Base-by-base conservation (phyloP, 2,888 invertebrate genomes). In the Aromia moschata region DNA sequence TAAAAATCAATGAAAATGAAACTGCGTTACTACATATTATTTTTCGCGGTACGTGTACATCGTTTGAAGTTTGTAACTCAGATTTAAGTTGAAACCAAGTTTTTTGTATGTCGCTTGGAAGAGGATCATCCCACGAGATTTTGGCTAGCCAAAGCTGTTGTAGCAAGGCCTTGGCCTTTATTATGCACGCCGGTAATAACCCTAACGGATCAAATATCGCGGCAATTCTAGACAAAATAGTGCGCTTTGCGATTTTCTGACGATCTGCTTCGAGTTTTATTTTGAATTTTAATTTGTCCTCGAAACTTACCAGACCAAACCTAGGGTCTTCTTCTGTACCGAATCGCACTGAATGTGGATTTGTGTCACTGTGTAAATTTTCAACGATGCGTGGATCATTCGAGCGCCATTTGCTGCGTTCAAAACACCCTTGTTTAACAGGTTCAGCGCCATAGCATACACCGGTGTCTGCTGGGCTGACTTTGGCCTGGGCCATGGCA, bases 171-270 rank as follows among this genome's bases (percentile, higher is more conserved):
- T n/a, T n/a, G n/a, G n/a, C n/a, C n/a, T n/a, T n/a, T n/a, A n/a
- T n/a, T n/a, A 55, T 12, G 17, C 45, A 47, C 2, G 55, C 46
- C 17, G 43, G 11, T 2, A 55, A 15, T 3, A 55, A 15, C 2
- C 55, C 55, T 9, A 55, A 16, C n/a, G 55, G 55, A 36, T 55
- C 41, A 30, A 53, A 53, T 2, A 38, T 38, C 25, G 5, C 9
- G 9, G 25, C 25, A 25, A 25, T 25, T 4, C 9, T 9, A 4
- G 25, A 25, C 25, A 25, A 25, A 5, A 25, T 9, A 9, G 25
- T 5, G 25, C 25, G 25, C 25, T 25, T 25, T 5, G 25, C 9
- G 25, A 25, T n/a, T 5, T 25, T 25, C 25, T 9, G 25, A 5
- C 4, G 4, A 25, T 25, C 9, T 25, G 25, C 5, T 5, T 4